Evolutionary conservation across 1,140 invertebrate species (phyloP).

Genomic region (Grapholita molesta): DNA sequence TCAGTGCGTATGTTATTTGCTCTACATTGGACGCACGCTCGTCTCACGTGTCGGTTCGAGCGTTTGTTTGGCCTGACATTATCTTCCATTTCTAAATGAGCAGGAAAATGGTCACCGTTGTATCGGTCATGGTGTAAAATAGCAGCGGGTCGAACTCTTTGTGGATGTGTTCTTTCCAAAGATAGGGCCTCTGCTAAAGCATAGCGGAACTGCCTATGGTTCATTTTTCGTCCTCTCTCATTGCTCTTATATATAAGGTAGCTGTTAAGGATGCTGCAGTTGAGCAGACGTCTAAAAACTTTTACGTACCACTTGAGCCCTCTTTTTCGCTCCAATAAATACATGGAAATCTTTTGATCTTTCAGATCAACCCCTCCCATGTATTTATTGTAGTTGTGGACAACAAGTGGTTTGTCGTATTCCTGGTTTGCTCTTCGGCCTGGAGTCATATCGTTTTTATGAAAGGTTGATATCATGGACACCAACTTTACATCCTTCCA

Average conservation of each 20-base stretch:
- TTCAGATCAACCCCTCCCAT: constrained; percentile 32
- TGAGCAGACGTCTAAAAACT: constrained; percentile 4
- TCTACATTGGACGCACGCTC: neutral
- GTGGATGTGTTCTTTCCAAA: neutral
- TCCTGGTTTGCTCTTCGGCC: neutral
- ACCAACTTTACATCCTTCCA: too few relatives aligned
- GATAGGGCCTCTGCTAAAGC: neutral
- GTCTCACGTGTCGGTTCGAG: too few relatives aligned
- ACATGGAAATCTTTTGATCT: constrained; percentile 25
- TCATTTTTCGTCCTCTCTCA: neutral
- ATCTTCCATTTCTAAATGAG: neutral
- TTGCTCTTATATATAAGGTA: neutral
- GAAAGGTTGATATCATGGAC: neutral
- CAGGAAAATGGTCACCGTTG: neutral
- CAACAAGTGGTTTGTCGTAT: constrained; percentile 13
- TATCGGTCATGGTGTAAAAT: neutral
- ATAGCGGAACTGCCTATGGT: neutral
- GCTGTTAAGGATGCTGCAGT: neutral
- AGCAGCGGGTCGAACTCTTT: neutral
- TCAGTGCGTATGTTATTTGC: neutral
- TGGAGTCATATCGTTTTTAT: neutral
- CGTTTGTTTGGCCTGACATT: neutral
- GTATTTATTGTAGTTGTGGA: constrained; percentile 27
- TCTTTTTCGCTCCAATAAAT: constrained; percentile 19
- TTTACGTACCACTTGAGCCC: constrained; percentile 20